Conservation (phyloP, 2,888 invertebrate species). For the Cistogaster globosa region DNA sequence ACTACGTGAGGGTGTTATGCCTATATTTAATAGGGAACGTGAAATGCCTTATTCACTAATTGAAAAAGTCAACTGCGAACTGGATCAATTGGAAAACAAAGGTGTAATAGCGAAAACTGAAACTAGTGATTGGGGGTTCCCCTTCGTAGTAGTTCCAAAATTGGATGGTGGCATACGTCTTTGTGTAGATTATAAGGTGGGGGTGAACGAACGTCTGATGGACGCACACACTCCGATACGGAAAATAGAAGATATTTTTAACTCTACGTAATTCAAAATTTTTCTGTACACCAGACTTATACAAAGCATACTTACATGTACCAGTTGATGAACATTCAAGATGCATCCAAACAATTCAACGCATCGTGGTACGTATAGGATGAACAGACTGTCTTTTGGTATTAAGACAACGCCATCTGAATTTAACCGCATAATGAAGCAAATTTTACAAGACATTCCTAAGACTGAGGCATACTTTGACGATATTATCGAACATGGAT, state of each 20-base stretch:
- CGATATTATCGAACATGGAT: background rate
- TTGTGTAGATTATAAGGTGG: slow-evolving; percentile 50
- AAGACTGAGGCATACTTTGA: background rate
- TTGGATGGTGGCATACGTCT: slow-evolving; percentile 28
- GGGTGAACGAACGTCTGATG: background rate
- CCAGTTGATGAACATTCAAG: slow-evolving; percentile 53
- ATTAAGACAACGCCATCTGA: background rate
- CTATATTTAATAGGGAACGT: slow-evolving; percentile 41
- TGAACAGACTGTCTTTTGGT: slow-evolving; percentile 40
- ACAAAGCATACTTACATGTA: slow-evolving; percentile 58
- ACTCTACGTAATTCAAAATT: slow-evolving; percentile 56
- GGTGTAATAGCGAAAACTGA: slow-evolving; percentile 43
- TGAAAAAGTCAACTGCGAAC: slow-evolving; percentile 46
- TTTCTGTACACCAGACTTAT: slow-evolving; percentile 49
- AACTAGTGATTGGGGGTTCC: slow-evolving; percentile 13
- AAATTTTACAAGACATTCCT: background rate
- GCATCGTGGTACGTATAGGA: background rate
- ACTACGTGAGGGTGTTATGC: slow-evolving; percentile 40
- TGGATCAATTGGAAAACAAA: slow-evolving; percentile 33
- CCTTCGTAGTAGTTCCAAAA: background rate
- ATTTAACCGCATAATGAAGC: background rate
- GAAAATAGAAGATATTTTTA: slow-evolving; percentile 64
- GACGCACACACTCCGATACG: slow-evolving; percentile 40
- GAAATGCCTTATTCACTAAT: slow-evolving; percentile 45
- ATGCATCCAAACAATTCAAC: too few relatives aligned